Evolutionary conservation across 2,888 invertebrate genomes (phyloP).

Genomic region (Augiades crinisus): DNA sequence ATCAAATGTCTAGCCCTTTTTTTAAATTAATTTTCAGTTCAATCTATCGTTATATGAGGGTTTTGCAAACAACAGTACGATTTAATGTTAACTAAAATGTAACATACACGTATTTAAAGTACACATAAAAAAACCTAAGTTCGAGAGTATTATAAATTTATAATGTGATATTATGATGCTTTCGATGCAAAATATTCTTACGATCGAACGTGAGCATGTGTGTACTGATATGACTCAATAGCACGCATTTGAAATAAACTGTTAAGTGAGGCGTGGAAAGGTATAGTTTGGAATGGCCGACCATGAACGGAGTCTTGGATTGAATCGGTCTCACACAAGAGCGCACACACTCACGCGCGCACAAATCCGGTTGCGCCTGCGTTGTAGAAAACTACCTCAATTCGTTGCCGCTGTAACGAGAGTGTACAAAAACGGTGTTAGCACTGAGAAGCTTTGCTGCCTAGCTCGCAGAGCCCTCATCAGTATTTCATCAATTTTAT

Average conservation of each 20-base stretch:
- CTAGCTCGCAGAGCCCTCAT: no score
- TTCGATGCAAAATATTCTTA: not conserved
- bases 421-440: no score
- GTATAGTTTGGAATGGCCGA: constrained; percentile 38
- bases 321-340: constrained; percentile 38
- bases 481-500: no score
- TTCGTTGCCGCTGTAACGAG: constrained; percentile 52
- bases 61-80: no score
- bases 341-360: constrained; percentile 41
- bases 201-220: constrained; percentile 13
- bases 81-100: no score
- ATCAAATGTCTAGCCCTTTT: no score
- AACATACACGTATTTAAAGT: not conserved
- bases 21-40: no score
- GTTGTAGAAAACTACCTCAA: constrained; percentile 51
- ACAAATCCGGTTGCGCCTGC: constrained; percentile 53
- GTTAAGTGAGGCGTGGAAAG: constrained; percentile 37
- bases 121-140: not conserved
- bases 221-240: constrained; percentile 21
- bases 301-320: constrained; percentile 39
- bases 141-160: constrained; percentile 6
- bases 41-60: no score
- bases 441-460: no score
- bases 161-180: not conserved
- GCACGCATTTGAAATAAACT: constrained; percentile 36